Base-by-base conservation (phyloP, 2,888 invertebrate species). In the Cerastoderma edule region DNA sequence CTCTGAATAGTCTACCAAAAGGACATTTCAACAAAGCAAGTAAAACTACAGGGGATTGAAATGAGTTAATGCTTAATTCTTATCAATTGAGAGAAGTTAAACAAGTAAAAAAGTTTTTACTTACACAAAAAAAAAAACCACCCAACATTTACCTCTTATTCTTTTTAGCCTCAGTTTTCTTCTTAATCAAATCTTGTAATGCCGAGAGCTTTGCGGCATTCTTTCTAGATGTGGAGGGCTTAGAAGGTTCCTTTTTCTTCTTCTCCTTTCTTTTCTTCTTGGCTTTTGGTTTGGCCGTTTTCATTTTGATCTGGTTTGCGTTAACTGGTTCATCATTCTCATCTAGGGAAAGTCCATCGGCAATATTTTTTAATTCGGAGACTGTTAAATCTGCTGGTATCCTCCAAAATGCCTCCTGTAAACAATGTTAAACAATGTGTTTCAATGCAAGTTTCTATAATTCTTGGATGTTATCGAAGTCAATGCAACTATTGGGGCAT, bases 391-490 rank as follows among this genome's bases (percentile, higher is more conserved):
- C 93, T 71, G 95, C 94, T 0, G 97, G 96, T 88, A 97, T 96
- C 85, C 97, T 95, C 97, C 97, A 98, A 92, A 96, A 97, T 75
- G 94, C 94, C 94, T 97, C 97, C 95, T 96, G 93, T 74, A 80
- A 84, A 81, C 44, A 35, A 24, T 24, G 44, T 27, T 8, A n/a
- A 53, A 16, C 8, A 53, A n/a, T 39, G 8, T 39, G 39, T 39
- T 39, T 39, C 46, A 22, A 22, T 46, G 46, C 22, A 46, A 46
- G 46, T n/a, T n/a, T n/a, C n/a, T n/a, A n/a, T n/a, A n/a, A n/a
- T n/a, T n/a, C n/a, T n/a, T n/a, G n/a, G n/a, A n/a, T n/a, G n/a
- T n/a, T n/a, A n/a, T n/a, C n/a, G n/a, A n/a, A n/a, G n/a, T n/a
- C n/a, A n/a, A n/a, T n/a, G n/a, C n/a, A n/a, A n/a, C n/a, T n/a